Conservation (phyloP, 1,140 invertebrate species). For the Rhyacophila brunnea region DNA sequence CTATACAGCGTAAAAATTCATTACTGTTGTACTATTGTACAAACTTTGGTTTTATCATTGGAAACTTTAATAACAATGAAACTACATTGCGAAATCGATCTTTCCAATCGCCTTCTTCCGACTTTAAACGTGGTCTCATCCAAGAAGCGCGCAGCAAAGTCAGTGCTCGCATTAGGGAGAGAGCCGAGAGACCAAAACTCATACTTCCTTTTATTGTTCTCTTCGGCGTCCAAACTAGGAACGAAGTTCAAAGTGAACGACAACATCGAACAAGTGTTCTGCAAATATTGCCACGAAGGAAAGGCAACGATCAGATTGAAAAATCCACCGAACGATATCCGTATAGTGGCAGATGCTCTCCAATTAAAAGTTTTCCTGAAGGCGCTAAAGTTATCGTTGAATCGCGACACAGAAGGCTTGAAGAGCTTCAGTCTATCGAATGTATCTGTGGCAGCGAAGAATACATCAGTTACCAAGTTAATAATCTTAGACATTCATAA, state of each 20-base stretch:
- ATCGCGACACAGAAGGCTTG: slow-evolving; percentile 54
- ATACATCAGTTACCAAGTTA: slow-evolving; percentile 58
- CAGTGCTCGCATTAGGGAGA: slow-evolving; percentile 65
- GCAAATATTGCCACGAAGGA: slow-evolving; percentile 68
- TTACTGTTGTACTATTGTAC: no score
- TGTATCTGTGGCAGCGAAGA: slow-evolving; percentile 54
- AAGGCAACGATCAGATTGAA: slow-evolving; percentile 72
- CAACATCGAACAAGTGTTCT: slow-evolving; percentile 65
- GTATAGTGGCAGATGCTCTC: slow-evolving; percentile 64
- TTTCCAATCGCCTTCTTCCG: slow-evolving; percentile 58
- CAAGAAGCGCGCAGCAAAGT: slow-evolving; percentile 55
- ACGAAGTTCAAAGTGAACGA: slow-evolving; percentile 65
- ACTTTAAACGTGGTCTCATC: slow-evolving; percentile 46
- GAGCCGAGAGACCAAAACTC: slow-evolving; percentile 57
- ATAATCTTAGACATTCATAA: slow-evolving; percentile 60
- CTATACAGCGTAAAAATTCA: no score
- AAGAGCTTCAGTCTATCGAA: slow-evolving; percentile 47
- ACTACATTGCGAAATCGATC: slow-evolving; percentile 63
- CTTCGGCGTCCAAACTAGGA: slow-evolving; percentile 62
- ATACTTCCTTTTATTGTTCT: slow-evolving; percentile 65
- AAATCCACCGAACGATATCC: slow-evolving; percentile 67
- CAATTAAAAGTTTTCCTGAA: slow-evolving; percentile 69
- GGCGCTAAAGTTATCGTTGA: slow-evolving; percentile 60
- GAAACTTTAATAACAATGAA: no score
- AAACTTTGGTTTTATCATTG: no score